Evolutionary conservation across 2,888 invertebrate genomes (phyloP).

Genomic region (Hydrotaea cyrtoneurina): DNA sequence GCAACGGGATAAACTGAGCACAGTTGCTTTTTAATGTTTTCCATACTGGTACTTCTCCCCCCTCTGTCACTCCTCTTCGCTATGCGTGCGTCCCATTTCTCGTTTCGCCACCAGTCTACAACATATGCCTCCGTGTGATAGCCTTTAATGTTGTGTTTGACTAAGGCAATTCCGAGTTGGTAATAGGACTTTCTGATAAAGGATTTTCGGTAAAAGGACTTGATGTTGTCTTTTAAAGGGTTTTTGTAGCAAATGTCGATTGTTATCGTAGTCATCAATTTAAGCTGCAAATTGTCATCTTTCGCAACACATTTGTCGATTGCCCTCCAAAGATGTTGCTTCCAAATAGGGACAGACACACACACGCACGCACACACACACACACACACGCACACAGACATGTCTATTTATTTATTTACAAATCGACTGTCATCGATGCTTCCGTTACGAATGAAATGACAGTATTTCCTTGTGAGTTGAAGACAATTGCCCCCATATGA

Average conservation of each 20-base stretch:
- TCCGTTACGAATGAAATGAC: neutral
- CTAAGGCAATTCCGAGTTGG: conserved; percentile 3
- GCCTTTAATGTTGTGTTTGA: neutral
- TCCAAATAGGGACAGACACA: neutral
- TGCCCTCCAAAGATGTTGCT: conserved; percentile 44
- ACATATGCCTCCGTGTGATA: conserved; percentile 32
- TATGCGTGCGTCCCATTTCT: neutral
- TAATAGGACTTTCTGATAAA: conserved; percentile 41
- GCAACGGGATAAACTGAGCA: conserved; percentile 2
- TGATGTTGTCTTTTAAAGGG: conserved; percentile 47
- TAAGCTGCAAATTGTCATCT: conserved; percentile 49
- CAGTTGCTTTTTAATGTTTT: conserved; percentile 45
- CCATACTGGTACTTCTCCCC: no score
- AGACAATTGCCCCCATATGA: neutral
- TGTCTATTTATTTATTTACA: conserved; percentile 6
- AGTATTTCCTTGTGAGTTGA: neutral
- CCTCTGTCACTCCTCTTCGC: neutral
- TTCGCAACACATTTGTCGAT: conserved; percentile 49
- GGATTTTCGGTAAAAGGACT: conserved; percentile 48
- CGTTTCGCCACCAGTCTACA: neutral
- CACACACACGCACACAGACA: neutral
- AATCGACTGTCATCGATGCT: neutral
- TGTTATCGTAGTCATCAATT: conserved; percentile 64
- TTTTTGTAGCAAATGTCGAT: conserved; percentile 63
- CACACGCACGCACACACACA: neutral